phyloP scores from a whole-genome alignment of 2,113 vertebrate species.

The Naja naja region DNA sequence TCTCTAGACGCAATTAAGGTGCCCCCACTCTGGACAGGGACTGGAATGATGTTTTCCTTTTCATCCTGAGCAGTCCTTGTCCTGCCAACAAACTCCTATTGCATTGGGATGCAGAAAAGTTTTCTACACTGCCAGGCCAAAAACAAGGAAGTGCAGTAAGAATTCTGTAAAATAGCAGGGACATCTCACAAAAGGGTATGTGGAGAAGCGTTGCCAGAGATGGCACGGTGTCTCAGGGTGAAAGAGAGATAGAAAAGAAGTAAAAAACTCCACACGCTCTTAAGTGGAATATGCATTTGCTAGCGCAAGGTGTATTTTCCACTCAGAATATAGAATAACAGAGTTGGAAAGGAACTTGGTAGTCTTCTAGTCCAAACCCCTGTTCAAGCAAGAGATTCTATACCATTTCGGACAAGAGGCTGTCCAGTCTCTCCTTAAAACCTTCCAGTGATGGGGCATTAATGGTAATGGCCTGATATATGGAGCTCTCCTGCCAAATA shows the following conservation, averaged over 20 bases:
- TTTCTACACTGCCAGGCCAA: conserved; percentile 8
- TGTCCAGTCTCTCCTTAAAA: neutral
- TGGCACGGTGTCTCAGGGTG: neutral
- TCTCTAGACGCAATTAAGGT: neutral
- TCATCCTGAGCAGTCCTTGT: conserved; percentile 25
- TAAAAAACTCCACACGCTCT: neutral
- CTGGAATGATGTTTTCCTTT: conserved; percentile 10
- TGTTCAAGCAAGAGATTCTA: neutral
- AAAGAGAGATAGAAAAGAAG: neutral
- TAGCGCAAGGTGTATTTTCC: neutral
- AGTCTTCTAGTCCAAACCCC: neutral
- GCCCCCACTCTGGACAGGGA: neutral
- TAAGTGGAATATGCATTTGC: neutral
- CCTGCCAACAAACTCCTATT: conserved; percentile 25
- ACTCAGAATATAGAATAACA: neutral
- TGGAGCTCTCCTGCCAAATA: neutral
- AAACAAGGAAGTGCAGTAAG: conserved; percentile 22
- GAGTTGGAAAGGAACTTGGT: neutral
- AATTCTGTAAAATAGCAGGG: conserved; percentile 6
- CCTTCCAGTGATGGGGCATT: neutral
- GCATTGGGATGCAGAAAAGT: conserved; percentile 19
- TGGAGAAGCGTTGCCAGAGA: neutral
- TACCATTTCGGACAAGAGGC: neutral
- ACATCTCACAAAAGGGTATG: conserved; percentile 16
- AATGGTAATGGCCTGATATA: neutral